These are phyloP conservation scores for Sinohyriopsis cumingii DNA, from an alignment of 2,888 invertebrate species.

Conservation along the genomic window DNA sequence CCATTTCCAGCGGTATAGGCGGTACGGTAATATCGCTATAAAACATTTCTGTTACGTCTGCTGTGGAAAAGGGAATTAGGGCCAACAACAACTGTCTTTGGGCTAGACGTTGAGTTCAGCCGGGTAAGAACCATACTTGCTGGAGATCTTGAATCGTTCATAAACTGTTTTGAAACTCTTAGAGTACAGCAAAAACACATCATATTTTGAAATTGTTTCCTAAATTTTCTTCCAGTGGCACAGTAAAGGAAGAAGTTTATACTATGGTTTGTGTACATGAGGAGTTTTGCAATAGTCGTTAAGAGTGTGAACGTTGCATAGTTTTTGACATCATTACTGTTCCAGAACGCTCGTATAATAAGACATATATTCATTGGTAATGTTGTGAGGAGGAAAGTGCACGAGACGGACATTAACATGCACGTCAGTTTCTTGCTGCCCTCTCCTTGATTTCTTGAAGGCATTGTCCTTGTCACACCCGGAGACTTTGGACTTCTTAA, in stretches of 20 bases:
- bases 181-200: constrained; percentile 33
- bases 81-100: constrained; percentile 22
- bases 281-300: constrained; percentile 59
- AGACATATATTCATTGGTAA: constrained; percentile 62
- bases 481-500: constrained; percentile 8
- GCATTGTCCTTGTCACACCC: constrained; percentile 5
- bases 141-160: constrained; percentile 1
- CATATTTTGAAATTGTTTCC: constrained; percentile 41
- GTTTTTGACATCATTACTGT: constrained; percentile 29
- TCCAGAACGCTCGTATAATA: constrained; percentile 44
- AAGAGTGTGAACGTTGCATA: constrained; percentile 48
- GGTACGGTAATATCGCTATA: no score
- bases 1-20: no score
- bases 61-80: no score
- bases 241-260: constrained; percentile 65
- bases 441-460: constrained; percentile 34
- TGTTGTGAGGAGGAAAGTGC: constrained; percentile 66
- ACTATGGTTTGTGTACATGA: constrained; percentile 68
- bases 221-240: constrained; percentile 58
- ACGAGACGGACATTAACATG: constrained; percentile 68
- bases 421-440: constrained; percentile 59
- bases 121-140: constrained; percentile 22
- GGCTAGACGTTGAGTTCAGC: constrained; percentile 20
- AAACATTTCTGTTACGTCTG: no score
- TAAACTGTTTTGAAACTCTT: constrained; percentile 10